Conservation (phyloP, 2,797 vertebrate species). For the Ctenopoma kingsleyae region DNA sequence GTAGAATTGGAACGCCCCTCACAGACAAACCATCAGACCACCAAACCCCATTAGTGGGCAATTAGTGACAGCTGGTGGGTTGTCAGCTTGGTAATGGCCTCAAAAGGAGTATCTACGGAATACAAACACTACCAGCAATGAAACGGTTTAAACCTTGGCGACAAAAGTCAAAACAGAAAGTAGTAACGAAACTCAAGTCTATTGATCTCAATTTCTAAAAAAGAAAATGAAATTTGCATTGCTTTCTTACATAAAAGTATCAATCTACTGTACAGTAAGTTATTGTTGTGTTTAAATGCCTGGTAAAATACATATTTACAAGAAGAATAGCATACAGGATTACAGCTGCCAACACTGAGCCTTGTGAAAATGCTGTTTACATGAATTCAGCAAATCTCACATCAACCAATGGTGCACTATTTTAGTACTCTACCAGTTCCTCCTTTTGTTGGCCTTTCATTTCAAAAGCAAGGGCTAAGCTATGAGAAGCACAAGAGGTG, state of each 20-base stretch:
- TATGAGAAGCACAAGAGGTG: conserved; percentile 91
- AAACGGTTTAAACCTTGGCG: conserved; percentile 66
- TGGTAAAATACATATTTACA: conserved; percentile 7
- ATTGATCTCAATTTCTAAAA: conserved; percentile 55
- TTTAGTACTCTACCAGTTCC: conserved; percentile 62
- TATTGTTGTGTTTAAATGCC: conserved; percentile 8
- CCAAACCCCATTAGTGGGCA: conserved; percentile 88
- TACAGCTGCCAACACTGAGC: not conserved
- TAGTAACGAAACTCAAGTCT: conserved; percentile 41
- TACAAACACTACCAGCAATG: conserved; percentile 77
- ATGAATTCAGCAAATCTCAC: conserved; percentile 47
- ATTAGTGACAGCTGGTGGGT: conserved; percentile 91
- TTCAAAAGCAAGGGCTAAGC: conserved; percentile 87
- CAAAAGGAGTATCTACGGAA: conserved; percentile 84
- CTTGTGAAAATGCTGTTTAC: conserved; percentile 36
- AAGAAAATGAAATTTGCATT: conserved; percentile 23
- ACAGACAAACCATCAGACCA: conserved; percentile 86
- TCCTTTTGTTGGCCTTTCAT: conserved; percentile 79
- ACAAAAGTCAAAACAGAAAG: conserved; percentile 65
- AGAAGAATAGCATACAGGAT: not conserved
- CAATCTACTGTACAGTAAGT: conserved; percentile 5
- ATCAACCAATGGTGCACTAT: conserved; percentile 56
- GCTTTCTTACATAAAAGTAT: conserved; percentile 3
- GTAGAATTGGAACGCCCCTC: conserved; percentile 85
- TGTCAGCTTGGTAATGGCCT: conserved; percentile 89